phyloP scores from a whole-genome alignment of 2,113 vertebrate species.

The Jaculus jaculus region DNA sequence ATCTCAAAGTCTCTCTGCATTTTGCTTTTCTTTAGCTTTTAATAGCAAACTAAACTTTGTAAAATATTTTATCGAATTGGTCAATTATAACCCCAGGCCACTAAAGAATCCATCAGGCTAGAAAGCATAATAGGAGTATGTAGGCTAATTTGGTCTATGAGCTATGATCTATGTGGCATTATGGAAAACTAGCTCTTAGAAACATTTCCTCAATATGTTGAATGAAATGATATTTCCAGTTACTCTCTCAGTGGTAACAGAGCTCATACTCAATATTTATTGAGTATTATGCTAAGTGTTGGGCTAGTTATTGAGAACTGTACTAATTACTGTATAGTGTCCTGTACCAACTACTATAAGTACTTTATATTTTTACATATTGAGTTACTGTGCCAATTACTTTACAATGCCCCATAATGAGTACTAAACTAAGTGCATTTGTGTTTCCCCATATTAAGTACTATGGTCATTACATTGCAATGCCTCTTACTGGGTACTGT shows the following conservation, averaged over 20 bases:
- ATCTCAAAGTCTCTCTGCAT: neutral
- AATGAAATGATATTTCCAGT: neutral
- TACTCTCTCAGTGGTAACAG: neutral
- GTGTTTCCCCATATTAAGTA: neutral
- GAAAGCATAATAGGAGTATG: fast-evolving
- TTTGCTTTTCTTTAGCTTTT: slow-evolving; percentile 18
- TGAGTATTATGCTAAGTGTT: neutral
- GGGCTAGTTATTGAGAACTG: neutral
- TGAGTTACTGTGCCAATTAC: neutral
- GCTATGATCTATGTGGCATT: neutral
- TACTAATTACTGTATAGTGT: neutral
- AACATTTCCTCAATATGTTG: neutral
- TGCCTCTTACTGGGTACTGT: neutral
- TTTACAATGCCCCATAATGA: too few relatives aligned
- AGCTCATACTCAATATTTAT: neutral
- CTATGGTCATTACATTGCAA: too few relatives aligned
- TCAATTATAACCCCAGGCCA: neutral
- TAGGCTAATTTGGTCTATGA: fast-evolving
- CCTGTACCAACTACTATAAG: neutral
- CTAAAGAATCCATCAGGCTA: neutral
- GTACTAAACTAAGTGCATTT: neutral
- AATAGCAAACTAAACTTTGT: slow-evolving; percentile 10
- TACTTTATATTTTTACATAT: too few relatives aligned
- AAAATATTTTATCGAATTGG: slow-evolving; percentile 15
- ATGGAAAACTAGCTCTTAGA: neutral